A percentile compares a stretch with the other conserved stretches of the same genome.
Conservation (phyloP, 2,113 vertebrate species). For the Furnarius figulus region DNA sequence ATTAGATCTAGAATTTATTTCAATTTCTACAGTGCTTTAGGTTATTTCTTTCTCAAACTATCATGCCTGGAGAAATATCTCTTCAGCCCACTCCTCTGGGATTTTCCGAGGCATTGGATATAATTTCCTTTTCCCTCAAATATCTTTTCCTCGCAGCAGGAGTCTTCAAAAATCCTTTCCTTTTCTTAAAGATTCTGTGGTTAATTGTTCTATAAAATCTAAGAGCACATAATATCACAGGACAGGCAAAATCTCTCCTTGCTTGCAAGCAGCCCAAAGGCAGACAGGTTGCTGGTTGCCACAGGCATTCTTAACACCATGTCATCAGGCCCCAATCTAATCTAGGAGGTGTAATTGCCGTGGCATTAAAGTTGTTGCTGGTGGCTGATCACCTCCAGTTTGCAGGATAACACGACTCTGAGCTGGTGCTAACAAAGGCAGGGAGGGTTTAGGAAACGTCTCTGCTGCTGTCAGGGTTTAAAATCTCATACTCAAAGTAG, state of each 20-base stretch:
- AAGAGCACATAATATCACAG: not conserved
- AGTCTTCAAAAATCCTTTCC: not conserved
- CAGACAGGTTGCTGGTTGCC: not conserved
- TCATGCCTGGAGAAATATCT: rapidly evolving
- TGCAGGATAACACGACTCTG: not conserved
- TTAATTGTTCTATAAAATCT: not conserved
- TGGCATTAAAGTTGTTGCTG: not conserved
- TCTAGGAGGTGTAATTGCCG: not conserved
- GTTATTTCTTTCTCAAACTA: not conserved
- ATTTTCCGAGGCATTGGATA: not conserved
- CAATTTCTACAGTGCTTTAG: not conserved
- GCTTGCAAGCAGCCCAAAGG: not conserved
- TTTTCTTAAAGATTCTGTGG: not conserved
- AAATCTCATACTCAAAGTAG: not conserved
- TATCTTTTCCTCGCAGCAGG: not conserved
- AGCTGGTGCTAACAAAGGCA: not conserved
- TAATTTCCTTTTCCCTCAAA: not conserved
- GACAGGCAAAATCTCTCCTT: not conserved
- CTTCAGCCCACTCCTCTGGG: not conserved
- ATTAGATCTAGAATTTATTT: not conserved
- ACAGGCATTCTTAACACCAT: not conserved
- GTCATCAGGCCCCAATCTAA: not conserved
- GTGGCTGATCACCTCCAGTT: not conserved
- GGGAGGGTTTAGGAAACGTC: not conserved
- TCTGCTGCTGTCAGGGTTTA: not conserved